Evolutionary conservation across 2,888 invertebrate genomes (phyloP).

Genomic region (Herminia tarsipennalis): DNA sequence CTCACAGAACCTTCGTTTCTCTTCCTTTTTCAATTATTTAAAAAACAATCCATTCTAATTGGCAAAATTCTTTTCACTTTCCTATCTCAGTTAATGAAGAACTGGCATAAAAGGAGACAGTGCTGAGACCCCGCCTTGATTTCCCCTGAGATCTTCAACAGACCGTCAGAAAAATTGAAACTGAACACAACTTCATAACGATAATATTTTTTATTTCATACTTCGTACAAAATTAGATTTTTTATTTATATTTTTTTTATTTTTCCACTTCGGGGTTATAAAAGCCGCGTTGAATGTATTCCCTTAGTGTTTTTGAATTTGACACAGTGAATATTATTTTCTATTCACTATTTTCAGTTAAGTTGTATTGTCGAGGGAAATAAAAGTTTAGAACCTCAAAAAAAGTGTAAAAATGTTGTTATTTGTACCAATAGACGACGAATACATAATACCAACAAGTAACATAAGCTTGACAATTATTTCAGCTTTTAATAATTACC

Average conservation of each 20-base stretch:
- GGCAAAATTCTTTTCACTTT: conserved; percentile 12
- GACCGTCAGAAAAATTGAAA: conserved; percentile 54
- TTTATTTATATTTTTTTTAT: conserved; percentile 20
- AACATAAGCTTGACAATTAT: too few species aligned
- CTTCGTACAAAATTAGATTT: conserved; percentile 35
- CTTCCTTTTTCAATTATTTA: too few species aligned
- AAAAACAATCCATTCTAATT: conserved; percentile 5
- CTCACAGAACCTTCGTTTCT: too few species aligned
- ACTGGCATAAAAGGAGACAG: conserved; percentile 39
- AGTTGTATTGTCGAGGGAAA: conserved; percentile 17
- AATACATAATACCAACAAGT: too few species aligned
- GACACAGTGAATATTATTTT: conserved; percentile 19
- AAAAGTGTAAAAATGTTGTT: not conserved
- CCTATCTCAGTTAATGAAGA: conserved; percentile 41
- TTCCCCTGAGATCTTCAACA: conserved; percentile 52
- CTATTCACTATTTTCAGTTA: conserved; percentile 17
- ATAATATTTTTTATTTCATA: conserved; percentile 40
- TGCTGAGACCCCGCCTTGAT: conserved; percentile 47
- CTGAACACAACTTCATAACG: conserved; percentile 45
- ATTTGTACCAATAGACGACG: too few species aligned
- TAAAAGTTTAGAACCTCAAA: not conserved
- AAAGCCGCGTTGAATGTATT: conserved; percentile 31
- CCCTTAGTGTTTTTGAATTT: conserved; percentile 23
- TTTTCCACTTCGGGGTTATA: conserved; percentile 21
- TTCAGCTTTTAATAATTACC: too few species aligned